Conservation (phyloP, 2,113 vertebrate species). For the Cyphomyrus discorhynchus region DNA sequence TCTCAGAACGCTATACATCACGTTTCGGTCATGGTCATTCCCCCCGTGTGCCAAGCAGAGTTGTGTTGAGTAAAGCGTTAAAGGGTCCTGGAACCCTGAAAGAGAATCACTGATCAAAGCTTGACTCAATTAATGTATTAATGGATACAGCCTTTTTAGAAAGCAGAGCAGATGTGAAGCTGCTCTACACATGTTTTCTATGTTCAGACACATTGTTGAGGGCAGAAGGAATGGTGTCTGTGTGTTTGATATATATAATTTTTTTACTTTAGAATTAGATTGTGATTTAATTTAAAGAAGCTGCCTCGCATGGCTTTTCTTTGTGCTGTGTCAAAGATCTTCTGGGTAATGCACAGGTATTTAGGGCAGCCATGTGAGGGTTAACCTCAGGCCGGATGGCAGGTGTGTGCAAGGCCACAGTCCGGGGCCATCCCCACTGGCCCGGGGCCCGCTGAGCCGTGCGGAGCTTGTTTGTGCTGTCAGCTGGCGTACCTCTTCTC, state of each 20-base stretch:
- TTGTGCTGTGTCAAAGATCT: too few relatives aligned
- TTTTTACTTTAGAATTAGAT: background rate
- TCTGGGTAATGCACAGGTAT: background rate
- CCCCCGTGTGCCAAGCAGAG: background rate
- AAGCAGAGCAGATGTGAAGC: background rate
- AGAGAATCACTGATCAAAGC: conserved; percentile 12
- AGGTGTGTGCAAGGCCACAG: conserved; percentile 1
- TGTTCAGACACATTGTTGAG: background rate
- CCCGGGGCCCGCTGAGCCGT: background rate
- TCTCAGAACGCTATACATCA: background rate
- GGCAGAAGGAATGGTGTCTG: background rate
- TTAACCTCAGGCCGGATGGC: background rate
- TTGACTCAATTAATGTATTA: background rate
- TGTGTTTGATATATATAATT: background rate
- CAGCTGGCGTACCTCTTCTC: background rate
- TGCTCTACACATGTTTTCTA: background rate
- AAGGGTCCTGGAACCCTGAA: background rate
- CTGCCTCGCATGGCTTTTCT: background rate
- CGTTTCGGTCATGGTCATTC: background rate
- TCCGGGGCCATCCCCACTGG: background rate
- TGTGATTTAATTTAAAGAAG: background rate
- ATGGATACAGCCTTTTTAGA: background rate
- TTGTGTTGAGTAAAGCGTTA: background rate
- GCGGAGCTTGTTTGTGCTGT: conserved; percentile 11
- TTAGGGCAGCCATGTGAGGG: background rate